These are phyloP conservation scores for Microtus ochrogaster DNA, from an alignment of 2,113 vertebrate genomes.

Conservation along the genomic window DNA sequence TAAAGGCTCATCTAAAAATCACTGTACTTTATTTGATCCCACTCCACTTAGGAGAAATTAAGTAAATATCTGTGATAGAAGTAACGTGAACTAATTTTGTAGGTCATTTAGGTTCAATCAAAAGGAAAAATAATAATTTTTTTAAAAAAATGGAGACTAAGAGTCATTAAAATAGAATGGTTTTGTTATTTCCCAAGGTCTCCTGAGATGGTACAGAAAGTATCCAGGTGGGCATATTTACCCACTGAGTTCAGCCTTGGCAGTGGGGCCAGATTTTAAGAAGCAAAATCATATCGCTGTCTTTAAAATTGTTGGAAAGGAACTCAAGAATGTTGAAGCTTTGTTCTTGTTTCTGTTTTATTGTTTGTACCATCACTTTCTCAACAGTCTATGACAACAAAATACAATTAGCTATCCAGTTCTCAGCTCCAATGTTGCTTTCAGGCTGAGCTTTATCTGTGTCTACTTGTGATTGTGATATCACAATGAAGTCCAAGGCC, in stretches of 20 bases:
- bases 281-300: neutral
- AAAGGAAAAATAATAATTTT: accelerated
- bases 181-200: neutral
- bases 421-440: no score
- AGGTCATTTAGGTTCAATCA: neutral
- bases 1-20: neutral
- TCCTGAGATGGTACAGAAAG: neutral
- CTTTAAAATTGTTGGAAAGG: neutral
- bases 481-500: neutral
- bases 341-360: neutral
- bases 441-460: accelerated
- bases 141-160: neutral
- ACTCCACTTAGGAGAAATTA: neutral
- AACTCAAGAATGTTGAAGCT: neutral
- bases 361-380: neutral
- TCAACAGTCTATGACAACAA: neutral
- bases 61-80: neutral
- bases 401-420: neutral
- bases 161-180: neutral
- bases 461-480: neutral
- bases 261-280: neutral
- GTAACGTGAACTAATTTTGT: neutral
- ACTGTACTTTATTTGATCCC: neutral
- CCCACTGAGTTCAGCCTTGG: accelerated
- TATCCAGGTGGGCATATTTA: accelerated